Conservation (phyloP, 1,140 invertebrate genomes). For the Mizuhopecten yessoensis region DNA sequence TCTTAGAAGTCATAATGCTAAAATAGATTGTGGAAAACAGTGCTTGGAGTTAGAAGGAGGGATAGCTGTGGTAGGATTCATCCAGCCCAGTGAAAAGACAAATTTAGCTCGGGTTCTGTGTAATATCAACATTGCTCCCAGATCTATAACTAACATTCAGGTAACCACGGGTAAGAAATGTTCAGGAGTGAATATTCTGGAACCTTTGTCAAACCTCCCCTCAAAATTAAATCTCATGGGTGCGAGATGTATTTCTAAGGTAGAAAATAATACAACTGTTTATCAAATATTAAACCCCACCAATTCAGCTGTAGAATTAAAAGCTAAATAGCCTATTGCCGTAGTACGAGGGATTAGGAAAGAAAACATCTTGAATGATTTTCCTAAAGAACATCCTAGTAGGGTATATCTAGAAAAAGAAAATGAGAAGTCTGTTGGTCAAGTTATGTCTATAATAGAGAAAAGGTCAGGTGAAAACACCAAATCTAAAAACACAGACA, state of each 20-base stretch:
- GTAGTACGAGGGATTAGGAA: not conserved
- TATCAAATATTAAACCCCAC: slow-evolving; percentile 60
- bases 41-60: too few relatives aligned
- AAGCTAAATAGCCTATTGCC: slow-evolving; percentile 44
- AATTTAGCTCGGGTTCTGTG: too few relatives aligned
- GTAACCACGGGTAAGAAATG: too few relatives aligned
- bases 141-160: too few relatives aligned
- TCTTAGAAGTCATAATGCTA: too few relatives aligned
- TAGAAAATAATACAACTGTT: slow-evolving; percentile 37
- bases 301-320: not conserved
- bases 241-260: slow-evolving; percentile 52
- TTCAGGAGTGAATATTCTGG: not conserved
- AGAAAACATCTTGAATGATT: not conserved
- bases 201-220: slow-evolving; percentile 50
- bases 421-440: not conserved
- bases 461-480: not conserved
- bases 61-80: not conserved
- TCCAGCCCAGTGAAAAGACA: not conserved
- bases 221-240: slow-evolving; percentile 38
- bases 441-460: too few relatives aligned
- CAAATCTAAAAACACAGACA: not conserved
- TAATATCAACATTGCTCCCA: too few relatives aligned
- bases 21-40: too few relatives aligned
- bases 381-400: not conserved
- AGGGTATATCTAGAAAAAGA: too few relatives aligned